phyloP scores from a whole-genome alignment of 1,140 invertebrate genomes.

The Drosophila azteca region DNA sequence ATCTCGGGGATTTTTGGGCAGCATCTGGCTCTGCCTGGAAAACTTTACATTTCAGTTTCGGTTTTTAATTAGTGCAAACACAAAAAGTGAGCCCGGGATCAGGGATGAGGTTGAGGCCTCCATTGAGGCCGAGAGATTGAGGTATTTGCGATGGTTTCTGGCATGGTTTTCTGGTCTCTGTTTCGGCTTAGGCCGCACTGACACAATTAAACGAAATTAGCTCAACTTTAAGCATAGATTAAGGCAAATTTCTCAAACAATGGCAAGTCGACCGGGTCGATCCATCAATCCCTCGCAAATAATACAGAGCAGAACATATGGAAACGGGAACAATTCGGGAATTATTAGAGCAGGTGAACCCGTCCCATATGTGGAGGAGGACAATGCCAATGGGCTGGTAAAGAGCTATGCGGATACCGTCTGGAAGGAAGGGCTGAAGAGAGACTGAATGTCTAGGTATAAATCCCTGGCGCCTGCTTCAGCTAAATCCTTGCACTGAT shows the following conservation, averaged over 20 bases:
- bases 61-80: conserved; percentile 79
- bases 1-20: conserved; percentile 14
- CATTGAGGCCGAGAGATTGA: too few relatives aligned
- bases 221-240: conserved; percentile 79
- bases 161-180: not conserved
- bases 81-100: conserved; percentile 59
- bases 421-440: conserved; percentile 22
- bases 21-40: conserved; percentile 5
- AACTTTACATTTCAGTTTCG: conserved; percentile 49
- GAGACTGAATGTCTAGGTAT: conserved; percentile 14
- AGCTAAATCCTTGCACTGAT: conserved; percentile 52
- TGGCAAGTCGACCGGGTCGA: not conserved
- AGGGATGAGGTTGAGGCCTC: conserved; percentile 12
- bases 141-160: not conserved
- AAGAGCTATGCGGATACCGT: not conserved
- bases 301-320: not conserved
- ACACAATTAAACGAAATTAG: conserved; percentile 82
- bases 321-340: conserved; percentile 25
- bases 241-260: conserved; percentile 68
- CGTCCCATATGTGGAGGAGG: conserved; percentile 12
- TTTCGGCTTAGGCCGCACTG: conserved; percentile 57
- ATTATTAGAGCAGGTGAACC: conserved; percentile 72
- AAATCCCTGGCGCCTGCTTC: conserved; percentile 66
- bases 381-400: conserved; percentile 29
- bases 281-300: conserved; percentile 1